Conservation (phyloP, 2,113 vertebrate species). For the Junco hyemalis region DNA sequence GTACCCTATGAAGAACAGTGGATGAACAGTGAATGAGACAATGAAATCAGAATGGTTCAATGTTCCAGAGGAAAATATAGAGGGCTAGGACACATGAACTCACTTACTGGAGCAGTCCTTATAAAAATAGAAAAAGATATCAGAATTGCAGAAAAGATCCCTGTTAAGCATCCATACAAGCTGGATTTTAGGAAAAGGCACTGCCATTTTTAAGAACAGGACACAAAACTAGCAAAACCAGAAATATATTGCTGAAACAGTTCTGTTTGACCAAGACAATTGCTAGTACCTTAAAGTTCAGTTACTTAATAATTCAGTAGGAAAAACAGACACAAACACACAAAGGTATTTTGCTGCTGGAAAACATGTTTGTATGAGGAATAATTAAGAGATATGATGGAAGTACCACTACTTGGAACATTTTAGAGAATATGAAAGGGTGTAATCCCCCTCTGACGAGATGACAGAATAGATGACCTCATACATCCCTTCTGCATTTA, state of each 20-base stretch:
- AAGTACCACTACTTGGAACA: neutral
- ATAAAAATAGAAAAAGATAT: neutral
- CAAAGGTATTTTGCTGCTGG: neutral
- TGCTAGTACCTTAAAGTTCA: neutral
- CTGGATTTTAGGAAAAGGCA: neutral
- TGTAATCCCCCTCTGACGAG: neutral
- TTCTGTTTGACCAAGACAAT: neutral
- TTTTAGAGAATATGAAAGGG: neutral
- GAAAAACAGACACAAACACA: neutral
- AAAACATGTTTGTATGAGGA: neutral
- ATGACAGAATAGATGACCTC: neutral
- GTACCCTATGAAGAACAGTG: neutral
- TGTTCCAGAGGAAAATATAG: neutral
- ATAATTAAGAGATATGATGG: accelerated
- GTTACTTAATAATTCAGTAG: neutral
- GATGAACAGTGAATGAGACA: neutral
- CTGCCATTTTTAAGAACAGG: neutral
- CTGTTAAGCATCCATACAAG: neutral
- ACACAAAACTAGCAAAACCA: neutral
- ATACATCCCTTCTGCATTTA: neutral
- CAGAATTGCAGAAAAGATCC: neutral
- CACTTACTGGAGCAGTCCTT: neutral
- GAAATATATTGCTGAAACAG: neutral
- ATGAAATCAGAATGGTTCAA: neutral
- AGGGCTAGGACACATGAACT: neutral